Percentiles rank a stretch among this genome's conserved stretches.
Conservation (phyloP, 1,140 invertebrate species). For the Laupala kohalensis region DNA sequence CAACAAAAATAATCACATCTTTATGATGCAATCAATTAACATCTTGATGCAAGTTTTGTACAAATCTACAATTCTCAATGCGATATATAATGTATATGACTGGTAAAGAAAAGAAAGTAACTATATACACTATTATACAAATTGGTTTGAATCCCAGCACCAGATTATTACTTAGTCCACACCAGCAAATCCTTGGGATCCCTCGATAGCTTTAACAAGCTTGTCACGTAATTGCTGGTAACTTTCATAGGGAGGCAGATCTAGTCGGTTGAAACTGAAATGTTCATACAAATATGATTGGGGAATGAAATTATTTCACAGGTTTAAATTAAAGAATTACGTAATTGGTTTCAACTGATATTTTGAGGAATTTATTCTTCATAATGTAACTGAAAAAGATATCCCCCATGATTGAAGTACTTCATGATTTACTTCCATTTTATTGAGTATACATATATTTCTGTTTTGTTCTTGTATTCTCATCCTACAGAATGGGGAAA, state of each 20-base stretch:
- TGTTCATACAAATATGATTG: background rate
- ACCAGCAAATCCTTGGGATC: slow-evolving; percentile 93
- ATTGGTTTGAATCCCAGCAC: background rate
- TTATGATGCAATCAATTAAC: background rate
- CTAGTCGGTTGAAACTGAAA: slow-evolving; percentile 87
- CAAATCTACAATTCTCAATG: background rate
- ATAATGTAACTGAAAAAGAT: too few species aligned
- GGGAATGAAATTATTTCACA: background rate
- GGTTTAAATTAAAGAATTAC: too few species aligned
- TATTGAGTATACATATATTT: too few species aligned
- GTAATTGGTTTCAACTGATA: too few species aligned
- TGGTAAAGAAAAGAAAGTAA: background rate
- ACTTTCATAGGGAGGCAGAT: slow-evolving; percentile 91
- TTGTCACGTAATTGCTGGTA: slow-evolving; percentile 92
- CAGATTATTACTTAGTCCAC: slow-evolving; percentile 63
- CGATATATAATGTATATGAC: background rate
- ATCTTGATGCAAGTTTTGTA: background rate
- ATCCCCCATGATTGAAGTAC: too few species aligned
- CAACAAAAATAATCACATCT: background rate
- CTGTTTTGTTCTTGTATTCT: too few species aligned
- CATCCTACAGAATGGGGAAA: too few species aligned
- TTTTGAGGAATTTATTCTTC: too few species aligned
- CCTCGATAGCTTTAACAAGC: slow-evolving; percentile 93
- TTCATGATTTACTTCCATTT: too few species aligned
- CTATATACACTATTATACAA: slow-evolving; percentile 6